Percentiles rank a stretch among this genome's conserved stretches.
phyloP scores from a whole-genome alignment of 2,113 vertebrate genomes.

The Gymnogyps californianus region DNA sequence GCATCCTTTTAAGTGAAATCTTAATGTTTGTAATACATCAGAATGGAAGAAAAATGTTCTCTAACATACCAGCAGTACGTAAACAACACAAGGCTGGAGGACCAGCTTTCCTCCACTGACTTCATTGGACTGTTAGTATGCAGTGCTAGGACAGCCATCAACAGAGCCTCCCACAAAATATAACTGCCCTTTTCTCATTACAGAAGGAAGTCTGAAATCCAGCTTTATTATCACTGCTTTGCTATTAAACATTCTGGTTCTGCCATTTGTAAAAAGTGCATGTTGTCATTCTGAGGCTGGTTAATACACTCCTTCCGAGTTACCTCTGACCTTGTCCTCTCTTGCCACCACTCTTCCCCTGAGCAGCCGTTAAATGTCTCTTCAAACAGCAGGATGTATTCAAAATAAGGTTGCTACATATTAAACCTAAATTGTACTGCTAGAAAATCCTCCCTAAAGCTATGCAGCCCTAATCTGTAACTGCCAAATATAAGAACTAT shows the following conservation, averaged over 20 bases:
- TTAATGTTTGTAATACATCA: not conserved
- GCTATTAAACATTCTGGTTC: not conserved
- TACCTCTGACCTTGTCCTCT: not conserved
- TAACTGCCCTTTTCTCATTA: not conserved
- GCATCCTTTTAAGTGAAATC: not conserved
- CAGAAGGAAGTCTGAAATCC: not conserved
- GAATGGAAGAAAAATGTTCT: not conserved
- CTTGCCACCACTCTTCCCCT: not conserved
- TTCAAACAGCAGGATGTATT: not conserved
- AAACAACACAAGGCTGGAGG: not conserved
- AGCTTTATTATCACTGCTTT: not conserved
- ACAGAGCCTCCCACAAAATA: not conserved
- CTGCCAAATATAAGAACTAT: not conserved
- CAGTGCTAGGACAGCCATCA: not conserved
- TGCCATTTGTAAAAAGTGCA: not conserved
- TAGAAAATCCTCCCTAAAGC: not conserved
- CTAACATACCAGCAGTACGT: not conserved
- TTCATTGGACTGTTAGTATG: rapidly evolving
- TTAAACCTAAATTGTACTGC: not conserved
- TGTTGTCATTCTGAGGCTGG: not conserved
- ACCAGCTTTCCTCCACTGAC: not conserved
- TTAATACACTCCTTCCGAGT: rapidly evolving
- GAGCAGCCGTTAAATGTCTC: not conserved
- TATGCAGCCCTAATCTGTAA: not conserved
- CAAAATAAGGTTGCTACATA: not conserved